Evolutionary conservation across 2,113 vertebrate genomes (phyloP).

Genomic region (Dasypus novemcinctus): DNA sequence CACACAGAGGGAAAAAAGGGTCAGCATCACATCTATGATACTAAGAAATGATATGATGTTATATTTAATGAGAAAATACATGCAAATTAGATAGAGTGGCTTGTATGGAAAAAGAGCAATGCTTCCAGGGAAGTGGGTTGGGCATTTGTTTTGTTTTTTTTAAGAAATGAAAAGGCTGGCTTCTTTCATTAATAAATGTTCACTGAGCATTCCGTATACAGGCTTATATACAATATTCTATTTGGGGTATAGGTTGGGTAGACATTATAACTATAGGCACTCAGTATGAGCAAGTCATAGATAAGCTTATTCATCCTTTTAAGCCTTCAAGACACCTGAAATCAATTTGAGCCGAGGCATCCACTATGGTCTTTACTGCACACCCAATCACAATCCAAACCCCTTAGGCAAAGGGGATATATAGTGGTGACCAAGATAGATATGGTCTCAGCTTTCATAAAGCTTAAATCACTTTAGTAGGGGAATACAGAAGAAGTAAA

Average conservation of each 20-base stretch:
- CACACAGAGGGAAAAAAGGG: background rate
- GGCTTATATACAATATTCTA: background rate
- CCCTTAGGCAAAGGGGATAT: conserved; percentile 19
- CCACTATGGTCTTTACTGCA: conserved; percentile 25
- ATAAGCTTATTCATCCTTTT: conserved; percentile 10
- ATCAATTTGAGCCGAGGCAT: conserved; percentile 5
- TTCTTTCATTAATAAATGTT: conserved; percentile 43
- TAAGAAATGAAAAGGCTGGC: background rate
- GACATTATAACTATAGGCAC: background rate
- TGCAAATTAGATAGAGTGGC: background rate
- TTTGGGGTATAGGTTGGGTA: background rate
- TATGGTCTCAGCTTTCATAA: background rate
- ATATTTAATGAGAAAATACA: background rate
- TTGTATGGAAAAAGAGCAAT: background rate
- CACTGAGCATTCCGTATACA: background rate
- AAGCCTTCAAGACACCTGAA: conserved; percentile 21
- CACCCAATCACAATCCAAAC: background rate
- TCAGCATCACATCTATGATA: background rate
- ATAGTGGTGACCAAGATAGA: background rate
- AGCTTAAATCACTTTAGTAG: background rate
- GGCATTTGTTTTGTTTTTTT: background rate
- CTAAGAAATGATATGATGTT: background rate
- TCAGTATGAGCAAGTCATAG: conserved; percentile 25
- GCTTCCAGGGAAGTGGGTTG: background rate
- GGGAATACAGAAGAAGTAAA: background rate